Base-by-base conservation (phyloP, 2,888 invertebrate species). In the Ochlodes sylvanus region DNA sequence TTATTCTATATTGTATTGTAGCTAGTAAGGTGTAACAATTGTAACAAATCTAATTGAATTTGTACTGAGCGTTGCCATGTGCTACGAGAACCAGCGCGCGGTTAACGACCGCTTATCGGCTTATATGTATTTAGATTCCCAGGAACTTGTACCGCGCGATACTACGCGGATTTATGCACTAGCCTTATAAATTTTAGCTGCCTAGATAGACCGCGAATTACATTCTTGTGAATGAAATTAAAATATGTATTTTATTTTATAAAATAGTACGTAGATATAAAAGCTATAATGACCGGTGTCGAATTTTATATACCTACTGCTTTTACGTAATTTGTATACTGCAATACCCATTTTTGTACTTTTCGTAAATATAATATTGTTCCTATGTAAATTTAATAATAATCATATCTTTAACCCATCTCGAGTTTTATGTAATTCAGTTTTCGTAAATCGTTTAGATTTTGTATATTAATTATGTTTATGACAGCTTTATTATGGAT, bases 291-390 rank as follows among this genome's bases (percentile, higher is more conserved):
- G 9, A 19, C 47, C 55, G 56, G 68, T 55, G 41, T 68, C 68
- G 32, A 62, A 21, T 55, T 61, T 56, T 61, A 62, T 58, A 60
- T 62, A 42, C 56, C 62, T 7, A 21, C 52, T 47, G 62, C 62
- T 68, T 68, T 68, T 68, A 57, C 62, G 62, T 68, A 27, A 68
- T 56, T 55, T 68, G 44, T 56, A 41, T 56, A 60, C 55, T 67
- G 67, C 66, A 47, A 67, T 47, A 67, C 47, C 62, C 47, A 68
- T 68, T 68, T 68, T 68, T 68, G 56, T 68, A 68, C 68, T 62
- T 68, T 68, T 68, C 62, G 55, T 62, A 68, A 55, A 62, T 61
- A 52, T 68, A 63, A 62, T 69, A 54, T 57, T 66, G 70, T 69
- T 57, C 68, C 56, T 68, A 63, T 63, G 34, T 68, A 67, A 47